Percentiles rank a stretch among this genome's conserved stretches.
Conservation (phyloP, 1,140 invertebrate genomes). For the Anthonomus grandis region DNA sequence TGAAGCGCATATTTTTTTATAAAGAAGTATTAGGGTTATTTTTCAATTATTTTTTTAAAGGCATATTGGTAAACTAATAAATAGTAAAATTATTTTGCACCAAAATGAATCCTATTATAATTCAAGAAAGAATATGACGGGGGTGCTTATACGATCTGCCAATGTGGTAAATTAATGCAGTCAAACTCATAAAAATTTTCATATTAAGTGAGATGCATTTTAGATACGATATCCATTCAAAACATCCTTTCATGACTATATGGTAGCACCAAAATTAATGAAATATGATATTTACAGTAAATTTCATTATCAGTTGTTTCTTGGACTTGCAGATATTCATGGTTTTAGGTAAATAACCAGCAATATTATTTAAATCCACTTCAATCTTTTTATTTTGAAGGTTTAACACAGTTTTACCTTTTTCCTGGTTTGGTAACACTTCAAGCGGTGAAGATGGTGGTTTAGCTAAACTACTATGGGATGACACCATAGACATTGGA, state of each 20-base stretch:
- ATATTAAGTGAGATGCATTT: constrained; percentile 1
- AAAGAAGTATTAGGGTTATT: no score
- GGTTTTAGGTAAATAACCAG: constrained; percentile 23
- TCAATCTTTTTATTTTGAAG: no score
- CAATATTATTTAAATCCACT: no score
- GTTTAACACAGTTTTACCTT: constrained; percentile 22
- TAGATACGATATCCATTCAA: constrained; percentile 21
- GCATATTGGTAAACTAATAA: neutral
- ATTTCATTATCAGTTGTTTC: constrained; percentile 21
- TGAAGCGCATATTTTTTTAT: no score
- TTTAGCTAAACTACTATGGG: constrained; percentile 10
- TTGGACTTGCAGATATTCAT: constrained; percentile 13
- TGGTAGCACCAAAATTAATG: constrained; percentile 12
- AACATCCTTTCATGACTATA: constrained; percentile 20
- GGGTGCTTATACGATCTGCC: constrained; percentile 7
- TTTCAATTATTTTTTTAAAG: neutral
- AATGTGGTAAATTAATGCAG: constrained; percentile 12
- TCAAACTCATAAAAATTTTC: neutral
- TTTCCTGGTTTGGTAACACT: constrained; percentile 34
- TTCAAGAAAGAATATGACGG: constrained; percentile 17
- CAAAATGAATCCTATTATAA: constrained; percentile 9
- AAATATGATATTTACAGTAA: constrained; percentile 25
- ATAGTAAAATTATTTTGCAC: neutral
- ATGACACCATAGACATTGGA: neutral
- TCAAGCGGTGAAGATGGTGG: constrained; percentile 32